A percentile compares a stretch with the other conserved stretches of the same genome.
Conservation (phyloP, 2,113 vertebrate genomes). For the Lampris megalopsis region DNA sequence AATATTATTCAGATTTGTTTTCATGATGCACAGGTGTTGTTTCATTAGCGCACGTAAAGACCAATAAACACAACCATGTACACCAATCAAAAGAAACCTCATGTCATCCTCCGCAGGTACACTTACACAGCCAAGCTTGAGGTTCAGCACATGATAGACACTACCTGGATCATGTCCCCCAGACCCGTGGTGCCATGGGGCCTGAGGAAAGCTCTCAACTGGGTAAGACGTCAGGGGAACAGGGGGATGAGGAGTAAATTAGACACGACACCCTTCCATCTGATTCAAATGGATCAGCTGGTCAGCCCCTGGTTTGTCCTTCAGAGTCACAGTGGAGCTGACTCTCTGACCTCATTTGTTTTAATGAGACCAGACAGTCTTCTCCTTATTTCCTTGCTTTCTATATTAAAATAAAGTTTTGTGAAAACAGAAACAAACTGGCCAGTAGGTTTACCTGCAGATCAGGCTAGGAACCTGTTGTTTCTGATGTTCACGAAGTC, state of each 20-base stretch:
- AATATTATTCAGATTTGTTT: no score
- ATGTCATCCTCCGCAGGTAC: conserved; percentile 62
- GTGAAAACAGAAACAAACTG: no score
- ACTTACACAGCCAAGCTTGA: conserved; percentile 87
- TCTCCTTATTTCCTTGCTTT: no score
- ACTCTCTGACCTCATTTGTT: background rate
- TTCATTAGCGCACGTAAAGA: no score
- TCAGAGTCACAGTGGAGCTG: background rate
- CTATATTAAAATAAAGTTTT: no score
- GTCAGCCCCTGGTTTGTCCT: background rate
- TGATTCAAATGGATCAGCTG: background rate
- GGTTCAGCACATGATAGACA: conserved; percentile 91
- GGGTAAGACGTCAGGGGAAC: conserved; percentile 63
- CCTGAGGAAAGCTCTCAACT: conserved; percentile 87
- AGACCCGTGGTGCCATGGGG: conserved; percentile 94
- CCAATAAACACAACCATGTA: no score
- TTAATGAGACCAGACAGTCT: no score
- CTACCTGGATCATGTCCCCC: conserved; percentile 87
- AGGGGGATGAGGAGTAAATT: no score
- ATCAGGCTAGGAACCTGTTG: no score
- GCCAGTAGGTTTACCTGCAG: no score
- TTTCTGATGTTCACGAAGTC: background rate
- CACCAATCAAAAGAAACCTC: background rate
- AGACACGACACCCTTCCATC: background rate
- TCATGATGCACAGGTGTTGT: no score